These are phyloP conservation scores for Trematocara macrostoma DNA, from an alignment of 2,113 vertebrate species.

Conservation along the genomic window DNA sequence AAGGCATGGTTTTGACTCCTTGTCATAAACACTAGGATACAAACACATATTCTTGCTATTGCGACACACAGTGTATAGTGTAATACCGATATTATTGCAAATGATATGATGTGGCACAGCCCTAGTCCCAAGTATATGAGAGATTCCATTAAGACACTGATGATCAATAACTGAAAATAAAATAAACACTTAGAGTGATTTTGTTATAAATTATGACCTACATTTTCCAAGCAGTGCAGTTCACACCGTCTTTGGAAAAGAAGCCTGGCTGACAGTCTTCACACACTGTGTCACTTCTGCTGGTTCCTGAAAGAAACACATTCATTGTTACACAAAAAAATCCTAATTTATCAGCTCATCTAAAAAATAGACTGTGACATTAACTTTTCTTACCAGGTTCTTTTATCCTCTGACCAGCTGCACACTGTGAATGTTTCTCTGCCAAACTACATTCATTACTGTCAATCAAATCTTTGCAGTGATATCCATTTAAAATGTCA, in stretches of 20 bases:
- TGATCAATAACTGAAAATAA: neutral
- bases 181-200: neutral
- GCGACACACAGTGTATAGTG: neutral
- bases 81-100: neutral
- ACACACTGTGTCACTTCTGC: neutral
- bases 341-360: rapidly evolving
- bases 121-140: rapidly evolving
- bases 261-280: neutral
- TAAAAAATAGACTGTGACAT: neutral
- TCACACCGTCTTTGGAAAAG: neutral
- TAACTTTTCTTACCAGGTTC: neutral
- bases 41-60: neutral
- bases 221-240: neutral
- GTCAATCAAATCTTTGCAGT: neutral
- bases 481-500: neutral
- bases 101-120: neutral
- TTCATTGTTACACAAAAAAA: neutral
- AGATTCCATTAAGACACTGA: neutral
- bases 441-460: neutral
- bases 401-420: neutral
- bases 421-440: neutral
- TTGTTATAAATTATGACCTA: neutral
- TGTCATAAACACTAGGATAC: neutral
- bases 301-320: neutral
- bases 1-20: neutral